Evolutionary conservation across 1,140 invertebrate genomes (phyloP).

Genomic region (Episyrphus balteatus): DNA sequence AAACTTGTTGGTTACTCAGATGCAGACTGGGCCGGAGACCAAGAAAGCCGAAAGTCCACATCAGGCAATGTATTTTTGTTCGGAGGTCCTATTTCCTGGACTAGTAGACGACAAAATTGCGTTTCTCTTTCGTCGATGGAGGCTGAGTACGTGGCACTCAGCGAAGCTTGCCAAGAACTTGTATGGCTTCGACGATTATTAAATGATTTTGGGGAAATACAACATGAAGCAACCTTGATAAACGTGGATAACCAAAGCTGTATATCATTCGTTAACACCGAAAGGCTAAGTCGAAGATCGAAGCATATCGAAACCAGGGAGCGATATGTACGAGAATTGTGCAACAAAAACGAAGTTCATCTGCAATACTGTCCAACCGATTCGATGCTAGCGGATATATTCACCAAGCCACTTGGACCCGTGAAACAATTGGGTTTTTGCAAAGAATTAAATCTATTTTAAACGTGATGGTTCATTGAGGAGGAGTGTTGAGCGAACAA

Average conservation of each 20-base stretch:
- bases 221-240: neutral
- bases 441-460: no score
- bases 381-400: slow-evolving; percentile 11
- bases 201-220: neutral
- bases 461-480: no score
- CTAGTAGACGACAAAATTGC: slow-evolving; percentile 2
- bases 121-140: slow-evolving; percentile 25
- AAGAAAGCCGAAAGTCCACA: neutral
- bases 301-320: neutral
- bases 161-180: neutral
- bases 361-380: slow-evolving; percentile 10
- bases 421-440: no score
- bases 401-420: no score
- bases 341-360: neutral
- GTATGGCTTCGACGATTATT: neutral
- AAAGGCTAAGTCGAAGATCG: neutral
- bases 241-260: neutral
- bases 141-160: neutral
- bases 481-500: no score
- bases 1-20: neutral
- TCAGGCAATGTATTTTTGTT: slow-evolving; percentile 3
- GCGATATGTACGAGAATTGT: neutral
- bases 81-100: neutral
- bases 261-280: neutral
- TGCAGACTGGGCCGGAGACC: slow-evolving; percentile 3